phyloP scores from a whole-genome alignment of 2,888 invertebrate species.

The Eupithecia exiguata region DNA sequence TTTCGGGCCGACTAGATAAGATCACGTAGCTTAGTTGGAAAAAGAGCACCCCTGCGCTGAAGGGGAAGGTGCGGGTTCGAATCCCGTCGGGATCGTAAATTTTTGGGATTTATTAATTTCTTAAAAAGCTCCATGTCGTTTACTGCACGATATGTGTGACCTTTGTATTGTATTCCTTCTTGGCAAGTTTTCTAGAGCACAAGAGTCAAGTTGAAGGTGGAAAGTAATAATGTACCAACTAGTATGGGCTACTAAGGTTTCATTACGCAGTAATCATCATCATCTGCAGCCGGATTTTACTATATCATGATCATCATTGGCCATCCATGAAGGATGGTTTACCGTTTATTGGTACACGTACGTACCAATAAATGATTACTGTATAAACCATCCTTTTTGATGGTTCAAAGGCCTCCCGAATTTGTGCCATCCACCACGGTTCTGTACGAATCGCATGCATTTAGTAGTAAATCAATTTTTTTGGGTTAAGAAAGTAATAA shows the following conservation, averaged over 20 bases:
- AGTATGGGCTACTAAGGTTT: background rate
- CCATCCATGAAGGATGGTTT: too few species aligned
- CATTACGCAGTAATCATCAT: background rate
- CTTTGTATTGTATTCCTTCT: background rate
- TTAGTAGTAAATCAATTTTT: background rate
- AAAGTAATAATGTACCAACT: background rate
- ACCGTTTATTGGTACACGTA: too few species aligned
- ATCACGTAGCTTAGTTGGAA: too few species aligned
- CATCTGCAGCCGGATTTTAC: too few species aligned
- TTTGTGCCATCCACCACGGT: background rate
- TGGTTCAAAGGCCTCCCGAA: background rate
- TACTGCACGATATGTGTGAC: slow-evolving; percentile 11
- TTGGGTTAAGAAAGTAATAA: background rate
- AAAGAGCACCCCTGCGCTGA: too few species aligned
- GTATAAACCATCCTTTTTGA: too few species aligned
- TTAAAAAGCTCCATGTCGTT: slow-evolving; percentile 21
- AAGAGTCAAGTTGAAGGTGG: background rate
- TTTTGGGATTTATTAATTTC: too few species aligned
- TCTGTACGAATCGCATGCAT: too few species aligned
- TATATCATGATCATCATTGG: background rate
- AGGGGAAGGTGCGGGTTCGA: too few species aligned
- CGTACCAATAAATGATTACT: too few species aligned
- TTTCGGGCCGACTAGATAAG: too few species aligned
- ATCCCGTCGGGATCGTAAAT: too few species aligned
- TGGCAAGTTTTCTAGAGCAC: background rate